Percentiles rank a stretch among this genome's conserved stretches.
Conservation (phyloP, 2,888 invertebrate genomes). For the Microctonus brassicae region DNA sequence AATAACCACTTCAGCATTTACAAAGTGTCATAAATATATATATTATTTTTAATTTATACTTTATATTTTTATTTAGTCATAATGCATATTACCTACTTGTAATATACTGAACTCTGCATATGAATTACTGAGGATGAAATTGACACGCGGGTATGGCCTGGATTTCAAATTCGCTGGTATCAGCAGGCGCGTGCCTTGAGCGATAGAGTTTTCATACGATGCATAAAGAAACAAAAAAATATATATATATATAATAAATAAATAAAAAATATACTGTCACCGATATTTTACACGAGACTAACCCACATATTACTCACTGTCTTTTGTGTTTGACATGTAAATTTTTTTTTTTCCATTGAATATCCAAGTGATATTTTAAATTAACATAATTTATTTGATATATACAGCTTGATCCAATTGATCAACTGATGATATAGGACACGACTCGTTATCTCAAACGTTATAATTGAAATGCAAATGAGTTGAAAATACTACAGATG, state of each 20-base stretch:
- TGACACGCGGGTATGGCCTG: not conserved
- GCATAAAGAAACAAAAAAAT: not conserved
- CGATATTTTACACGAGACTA: not conserved
- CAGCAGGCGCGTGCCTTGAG: not conserved
- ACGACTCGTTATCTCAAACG: not conserved
- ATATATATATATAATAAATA: not conserved
- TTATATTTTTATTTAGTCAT: not conserved
- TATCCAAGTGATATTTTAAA: not conserved
- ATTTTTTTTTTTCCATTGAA: not conserved
- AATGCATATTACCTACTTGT: not conserved
- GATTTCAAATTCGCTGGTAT: not conserved
- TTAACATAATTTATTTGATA: not conserved
- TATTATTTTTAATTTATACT: not conserved
- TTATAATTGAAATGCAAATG: slow-evolving; percentile 30
- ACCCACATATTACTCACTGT: not conserved
- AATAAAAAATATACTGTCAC: not conserved
- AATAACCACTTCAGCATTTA: not conserved
- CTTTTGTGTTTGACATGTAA: not conserved
- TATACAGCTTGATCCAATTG: not conserved
- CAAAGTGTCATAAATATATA: too few relatives aligned
- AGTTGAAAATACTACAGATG: slow-evolving; percentile 12
- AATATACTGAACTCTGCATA: not conserved
- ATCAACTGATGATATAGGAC: not conserved
- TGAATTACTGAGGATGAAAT: not conserved
- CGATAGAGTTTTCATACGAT: not conserved